phyloP scores from a whole-genome alignment of 2,113 vertebrate genomes.

The Manacus vitellinus region DNA sequence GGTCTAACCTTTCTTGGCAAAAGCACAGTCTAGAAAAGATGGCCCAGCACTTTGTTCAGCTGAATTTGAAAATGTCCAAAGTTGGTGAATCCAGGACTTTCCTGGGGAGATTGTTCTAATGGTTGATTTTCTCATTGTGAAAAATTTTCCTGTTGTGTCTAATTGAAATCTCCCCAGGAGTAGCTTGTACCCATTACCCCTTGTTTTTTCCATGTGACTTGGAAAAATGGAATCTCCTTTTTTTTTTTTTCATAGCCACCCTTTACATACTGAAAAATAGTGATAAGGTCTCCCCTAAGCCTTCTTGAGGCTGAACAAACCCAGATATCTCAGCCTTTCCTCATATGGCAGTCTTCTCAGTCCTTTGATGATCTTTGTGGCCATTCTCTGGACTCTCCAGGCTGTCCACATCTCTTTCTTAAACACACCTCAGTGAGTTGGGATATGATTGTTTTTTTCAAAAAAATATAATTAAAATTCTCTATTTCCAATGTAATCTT shows the following conservation, averaged over 20 bases:
- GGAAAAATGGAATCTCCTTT: background rate
- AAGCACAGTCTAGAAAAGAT: background rate
- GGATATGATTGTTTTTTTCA: rapidly evolving
- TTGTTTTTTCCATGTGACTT: background rate
- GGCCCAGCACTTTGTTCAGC: background rate
- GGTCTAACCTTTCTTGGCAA: background rate
- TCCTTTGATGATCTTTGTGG: background rate
- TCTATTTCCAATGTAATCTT: background rate
- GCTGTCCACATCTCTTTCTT: background rate
- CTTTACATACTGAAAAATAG: background rate
- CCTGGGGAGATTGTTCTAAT: background rate
- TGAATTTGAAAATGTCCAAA: background rate
- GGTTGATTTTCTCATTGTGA: background rate
- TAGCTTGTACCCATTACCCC: too few relatives aligned
- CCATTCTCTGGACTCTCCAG: background rate
- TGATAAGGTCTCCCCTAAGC: background rate
- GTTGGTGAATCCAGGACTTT: background rate
- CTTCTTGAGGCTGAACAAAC: background rate
- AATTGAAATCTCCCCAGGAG: background rate
- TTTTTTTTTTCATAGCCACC: too few relatives aligned
- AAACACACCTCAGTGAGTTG: background rate
- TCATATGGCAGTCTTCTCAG: background rate
- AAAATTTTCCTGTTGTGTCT: background rate
- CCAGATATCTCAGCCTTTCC: background rate
- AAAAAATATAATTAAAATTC: background rate